phyloP scores from a whole-genome alignment of 2,797 vertebrate species.

The Chelon labrosus region DNA sequence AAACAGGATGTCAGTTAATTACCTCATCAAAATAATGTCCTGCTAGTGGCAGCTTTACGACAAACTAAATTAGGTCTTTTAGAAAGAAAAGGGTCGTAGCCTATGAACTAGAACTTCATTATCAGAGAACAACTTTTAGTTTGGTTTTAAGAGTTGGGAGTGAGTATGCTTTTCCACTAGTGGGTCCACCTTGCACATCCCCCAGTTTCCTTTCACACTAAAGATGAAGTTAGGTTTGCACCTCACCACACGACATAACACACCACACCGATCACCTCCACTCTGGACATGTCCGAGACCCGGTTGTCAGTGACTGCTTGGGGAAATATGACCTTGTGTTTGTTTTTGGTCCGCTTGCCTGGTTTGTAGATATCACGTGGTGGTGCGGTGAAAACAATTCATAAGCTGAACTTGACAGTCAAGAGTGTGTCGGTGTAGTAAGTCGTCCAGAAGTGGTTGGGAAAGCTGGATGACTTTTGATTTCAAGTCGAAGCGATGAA shows the following conservation, averaged over 20 bases:
- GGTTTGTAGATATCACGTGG: slow-evolving; percentile 67
- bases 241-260: slow-evolving; percentile 43
- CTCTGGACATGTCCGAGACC: slow-evolving; percentile 10
- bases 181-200: slow-evolving; percentile 85
- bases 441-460: not conserved
- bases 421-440: not conserved
- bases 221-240: slow-evolving; percentile 50
- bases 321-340: slow-evolving; percentile 48
- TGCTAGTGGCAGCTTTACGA: not conserved
- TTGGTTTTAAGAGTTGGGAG: slow-evolving; percentile 24
- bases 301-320: not conserved
- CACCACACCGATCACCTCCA: slow-evolving; percentile 38
- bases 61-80: not conserved
- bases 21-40: not conserved
- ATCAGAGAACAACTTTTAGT: slow-evolving; percentile 12
- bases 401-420: slow-evolving; percentile 64
- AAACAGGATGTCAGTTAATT: not conserved
- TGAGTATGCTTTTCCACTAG: slow-evolving; percentile 25
- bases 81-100: not conserved
- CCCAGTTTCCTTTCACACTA: slow-evolving; percentile 81
- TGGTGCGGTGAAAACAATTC: slow-evolving; percentile 73
- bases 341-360: slow-evolving; percentile 74
- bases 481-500: slow-evolving; percentile 71
- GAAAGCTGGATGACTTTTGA: slow-evolving; percentile 38
- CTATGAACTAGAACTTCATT: slow-evolving; percentile 6